Base-by-base conservation (phyloP, 1,140 invertebrate genomes). In the Hesperophylax magnus region DNA sequence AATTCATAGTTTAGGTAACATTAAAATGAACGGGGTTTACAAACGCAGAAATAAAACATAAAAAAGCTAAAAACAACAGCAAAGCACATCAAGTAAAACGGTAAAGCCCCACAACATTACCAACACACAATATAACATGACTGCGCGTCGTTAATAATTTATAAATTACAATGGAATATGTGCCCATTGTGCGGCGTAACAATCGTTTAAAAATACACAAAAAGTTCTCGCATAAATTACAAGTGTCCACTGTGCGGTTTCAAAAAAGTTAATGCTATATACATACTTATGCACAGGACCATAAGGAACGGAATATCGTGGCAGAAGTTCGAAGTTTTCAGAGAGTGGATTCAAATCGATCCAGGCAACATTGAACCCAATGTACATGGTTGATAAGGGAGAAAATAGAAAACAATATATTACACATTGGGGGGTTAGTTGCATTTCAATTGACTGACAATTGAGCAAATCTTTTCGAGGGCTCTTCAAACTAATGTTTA, bases 121-220 rank as follows among this genome's bases (percentile, higher is more conserved):
- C 39, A 47, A 47, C 39, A 47, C 14, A 34, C 34, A 34, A 34
- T 34, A 34, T 34, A 34, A 34, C 56, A 60, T 11, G 58, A 20
- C 24, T 20, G 18, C 7, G 58, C 8, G 58, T n/a, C 58, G 20
- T 24, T 24, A 61, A 61, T 47, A 47, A 47, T 47, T 47, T 47
- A 11, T 47, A 47, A 47, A 47, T 47, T 47, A 47, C 58, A 61
- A 61, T 61, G 24, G 58, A 18, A 61, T 9, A 61, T 18, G 58
- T 61, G 58, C 18, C 58, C 58, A 61, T 61, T 61, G 58, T 61
- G 58, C 7, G 58, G 9, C 24, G 58, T 61, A 61, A 60, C 56
- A 60, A 60, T 60, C 56, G 56, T 6, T 60, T 60, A 18, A 60
- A 60, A 60, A 60, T 34, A 34, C 34, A 2, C 34, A 34, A 34